These are phyloP conservation scores for Pseudopodoces humilis DNA, from an alignment of 2,113 vertebrate species.

Conservation along the genomic window DNA sequence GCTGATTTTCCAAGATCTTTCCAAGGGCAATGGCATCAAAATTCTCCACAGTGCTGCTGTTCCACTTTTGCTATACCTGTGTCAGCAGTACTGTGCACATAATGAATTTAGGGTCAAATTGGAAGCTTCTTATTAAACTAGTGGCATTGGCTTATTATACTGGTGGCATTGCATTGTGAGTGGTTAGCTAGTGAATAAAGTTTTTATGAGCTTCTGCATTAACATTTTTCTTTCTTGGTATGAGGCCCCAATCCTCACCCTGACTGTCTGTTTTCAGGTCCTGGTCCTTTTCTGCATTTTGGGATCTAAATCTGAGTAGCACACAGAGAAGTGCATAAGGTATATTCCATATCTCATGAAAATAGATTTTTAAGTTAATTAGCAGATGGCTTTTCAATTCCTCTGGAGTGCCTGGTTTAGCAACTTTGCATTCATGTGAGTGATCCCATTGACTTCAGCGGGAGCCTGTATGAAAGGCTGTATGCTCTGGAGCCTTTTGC, in stretches of 20 bases:
- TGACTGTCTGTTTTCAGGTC: background rate
- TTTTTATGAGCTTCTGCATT: background rate
- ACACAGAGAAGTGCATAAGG: background rate
- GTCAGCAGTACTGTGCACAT: background rate
- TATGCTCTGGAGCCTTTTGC: background rate
- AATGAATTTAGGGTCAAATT: background rate
- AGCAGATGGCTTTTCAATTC: slow-evolving; percentile 27
- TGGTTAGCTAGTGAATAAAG: background rate
- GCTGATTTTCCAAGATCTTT: background rate
- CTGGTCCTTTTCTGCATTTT: background rate
- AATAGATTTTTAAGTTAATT: slow-evolving; percentile 53
- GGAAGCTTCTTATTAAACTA: background rate
- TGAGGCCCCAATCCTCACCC: background rate
- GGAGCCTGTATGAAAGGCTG: slow-evolving; percentile 3
- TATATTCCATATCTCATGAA: slow-evolving; percentile 4
- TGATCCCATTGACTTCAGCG: slow-evolving; percentile 20
- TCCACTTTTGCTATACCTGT: background rate
- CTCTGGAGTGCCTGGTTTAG: slow-evolving; percentile 14
- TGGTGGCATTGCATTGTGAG: background rate
- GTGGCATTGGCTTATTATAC: background rate
- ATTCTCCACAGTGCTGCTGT: background rate
- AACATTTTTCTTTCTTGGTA: background rate
- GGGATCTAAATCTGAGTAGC: background rate
- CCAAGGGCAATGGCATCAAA: background rate
- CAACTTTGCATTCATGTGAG: slow-evolving; percentile 10